Evolutionary conservation across 1,140 invertebrate genomes (phyloP), one percentile per base, ranked within the genome.

Genomic region (Danaus plexippus): DNA sequence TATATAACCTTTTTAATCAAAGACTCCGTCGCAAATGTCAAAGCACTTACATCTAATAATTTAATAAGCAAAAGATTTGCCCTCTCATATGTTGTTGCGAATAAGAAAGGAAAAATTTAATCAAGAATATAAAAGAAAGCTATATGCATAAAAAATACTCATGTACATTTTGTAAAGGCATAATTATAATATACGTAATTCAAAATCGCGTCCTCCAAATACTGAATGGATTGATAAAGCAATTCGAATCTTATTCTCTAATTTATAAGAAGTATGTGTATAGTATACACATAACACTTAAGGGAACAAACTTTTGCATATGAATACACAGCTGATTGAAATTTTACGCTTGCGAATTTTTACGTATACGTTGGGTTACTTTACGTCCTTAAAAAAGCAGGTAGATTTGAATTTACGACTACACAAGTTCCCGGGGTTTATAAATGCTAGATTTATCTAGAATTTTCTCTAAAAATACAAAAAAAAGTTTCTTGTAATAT

Each of bases 291-390:
- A 64, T 66, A 54, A 57, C 57, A 60, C 70, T 66, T 66, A 44
- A 60, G 69, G 65, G 70, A 73, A 47, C 59, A 62, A 66, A 66
- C 60, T 68, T 82, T 78, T 80, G 74, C 79, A 80, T 82, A 79
- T 78, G 76, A 77, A 80, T 80, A 77, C 70, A 66, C 54, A 63
- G 49, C 67, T 77, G 79, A 82, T 82, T 82, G 77, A 82, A 82
- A 79, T 79, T 81, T 79, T 77, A 80, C 72, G 71, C 69, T 73
- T 65, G 55, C 61, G 59, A 66, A 79, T 73, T 77, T 80, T 76
- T 75, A 79, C 73, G 71, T 71, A 78, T 76, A 71, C 71, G 72
- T 78, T 73, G 75, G 69, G 66, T 59, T 59, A 61, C 46, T 57
- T 58, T 53, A 51, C 50, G 47, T 61, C 57, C 68, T 64, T 69